These are phyloP conservation scores for Eretmocerus hayati DNA, from an alignment of 2,888 invertebrate species.

Conservation along the genomic window DNA sequence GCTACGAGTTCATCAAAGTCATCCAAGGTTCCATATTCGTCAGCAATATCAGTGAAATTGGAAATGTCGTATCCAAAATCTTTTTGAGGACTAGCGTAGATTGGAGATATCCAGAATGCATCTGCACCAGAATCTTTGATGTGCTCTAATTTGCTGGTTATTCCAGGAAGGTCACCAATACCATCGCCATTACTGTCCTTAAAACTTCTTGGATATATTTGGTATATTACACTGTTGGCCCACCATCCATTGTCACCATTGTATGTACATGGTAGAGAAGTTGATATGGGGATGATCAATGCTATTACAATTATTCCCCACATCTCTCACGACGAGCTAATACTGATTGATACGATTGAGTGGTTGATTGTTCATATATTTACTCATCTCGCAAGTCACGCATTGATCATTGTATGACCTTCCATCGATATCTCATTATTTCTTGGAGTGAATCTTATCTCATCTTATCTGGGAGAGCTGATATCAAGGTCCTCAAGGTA, in stretches of 20 bases:
- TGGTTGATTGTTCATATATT: no score
- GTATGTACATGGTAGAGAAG: no score
- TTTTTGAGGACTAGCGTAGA: constrained; percentile 67
- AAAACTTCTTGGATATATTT: constrained; percentile 80
- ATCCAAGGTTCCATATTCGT: constrained; percentile 61
- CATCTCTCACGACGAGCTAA: no score
- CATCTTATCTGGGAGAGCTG: no score
- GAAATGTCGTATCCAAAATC: constrained; percentile 75
- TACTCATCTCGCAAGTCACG: no score
- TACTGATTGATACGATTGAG: no score
- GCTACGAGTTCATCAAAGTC: constrained; percentile 60
- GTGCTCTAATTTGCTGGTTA: constrained; percentile 56
- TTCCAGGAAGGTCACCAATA: constrained; percentile 43
- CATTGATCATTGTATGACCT: no score
- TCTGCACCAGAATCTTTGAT: constrained; percentile 60
- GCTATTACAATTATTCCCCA: no score
- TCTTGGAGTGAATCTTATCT: no score
- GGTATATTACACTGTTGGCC: constrained; percentile 72
- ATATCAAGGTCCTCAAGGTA: no score
- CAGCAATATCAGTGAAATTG: constrained; percentile 61
- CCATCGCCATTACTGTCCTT: constrained; percentile 63
- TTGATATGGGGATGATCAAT: no score
- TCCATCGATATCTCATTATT: no score
- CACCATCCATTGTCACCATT: constrained; percentile 65
- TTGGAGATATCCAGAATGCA: constrained; percentile 65